Evolutionary conservation across 2,797 vertebrate species (phyloP).

Genomic region (Lutjanus campechanus): DNA sequence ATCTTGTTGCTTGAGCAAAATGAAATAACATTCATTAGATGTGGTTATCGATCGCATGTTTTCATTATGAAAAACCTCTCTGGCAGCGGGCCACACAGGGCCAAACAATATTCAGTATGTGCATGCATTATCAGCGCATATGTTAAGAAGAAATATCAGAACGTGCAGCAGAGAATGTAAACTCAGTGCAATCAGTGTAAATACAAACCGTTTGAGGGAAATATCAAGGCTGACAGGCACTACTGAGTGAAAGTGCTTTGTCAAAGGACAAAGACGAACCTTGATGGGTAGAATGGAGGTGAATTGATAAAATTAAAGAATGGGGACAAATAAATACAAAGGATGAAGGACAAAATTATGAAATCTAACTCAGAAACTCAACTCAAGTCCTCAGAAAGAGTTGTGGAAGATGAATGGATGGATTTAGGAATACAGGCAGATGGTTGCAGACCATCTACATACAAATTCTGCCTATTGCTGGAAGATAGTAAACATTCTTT

Average conservation of each 20-base stretch:
- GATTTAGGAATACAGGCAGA: not conserved
- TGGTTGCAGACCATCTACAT: not conserved
- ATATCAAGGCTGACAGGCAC: conserved; percentile 21
- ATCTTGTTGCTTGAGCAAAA: not conserved
- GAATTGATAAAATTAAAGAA: conserved; percentile 3
- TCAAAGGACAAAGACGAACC: conserved; percentile 11
- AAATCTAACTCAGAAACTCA: not conserved
- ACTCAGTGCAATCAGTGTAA: conserved; percentile 17
- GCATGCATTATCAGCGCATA: conserved; percentile 36
- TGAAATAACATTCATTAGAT: conserved; percentile 25
- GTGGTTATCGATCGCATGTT: conserved; percentile 42
- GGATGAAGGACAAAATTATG: conserved; percentile 4
- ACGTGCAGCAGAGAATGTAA: conserved; percentile 14
- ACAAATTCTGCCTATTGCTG: not conserved
- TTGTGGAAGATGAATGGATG: not conserved
- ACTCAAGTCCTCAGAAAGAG: not conserved
- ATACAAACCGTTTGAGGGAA: conserved; percentile 16
- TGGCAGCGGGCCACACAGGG: conserved; percentile 29
- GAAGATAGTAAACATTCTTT: not conserved
- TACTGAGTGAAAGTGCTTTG: conserved; percentile 19
- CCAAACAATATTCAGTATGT: conserved; percentile 6
- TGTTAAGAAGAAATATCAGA: conserved; percentile 9
- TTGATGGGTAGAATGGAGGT: not conserved
- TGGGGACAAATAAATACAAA: not conserved
- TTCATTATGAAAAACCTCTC: conserved; percentile 43